Base-by-base conservation (phyloP, 2,113 vertebrate genomes). In the Suricata suricatta region DNA sequence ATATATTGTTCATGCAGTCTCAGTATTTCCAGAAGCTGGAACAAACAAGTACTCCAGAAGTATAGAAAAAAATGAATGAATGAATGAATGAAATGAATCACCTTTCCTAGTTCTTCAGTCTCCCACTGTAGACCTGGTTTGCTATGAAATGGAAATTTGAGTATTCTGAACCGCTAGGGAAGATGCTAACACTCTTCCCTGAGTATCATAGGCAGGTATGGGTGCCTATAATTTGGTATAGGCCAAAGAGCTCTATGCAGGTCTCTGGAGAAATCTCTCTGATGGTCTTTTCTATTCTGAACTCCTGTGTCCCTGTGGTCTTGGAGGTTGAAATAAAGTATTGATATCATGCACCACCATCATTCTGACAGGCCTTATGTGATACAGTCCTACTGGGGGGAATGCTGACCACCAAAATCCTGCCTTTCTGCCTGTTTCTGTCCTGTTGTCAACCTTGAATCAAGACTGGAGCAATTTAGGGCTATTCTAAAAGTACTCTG, bases 401-500 rank as follows among this genome's bases (percentile, higher is more conserved):
- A 90, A 90, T 44, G 38, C 93, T 96, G 88, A 35, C 90, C 80
- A 57, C 31, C 17, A 15, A 79, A 74, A 90, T 29, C 71, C 35
- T 66, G 79, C 91, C 77, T 83, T 80, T 11, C 25, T 97, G 96
- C 69, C 72, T 19, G 2, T 92, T 89, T 96, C 64, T 76, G 64
- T 88, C 84, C 88, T 90, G 12, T 23, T 95, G n/a, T 84, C 95
- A 95, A 97, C 87, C 92, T 94, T n/a, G 16, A 54, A 93, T 38
- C 12, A 79, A 97, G 52, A 60, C 87, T 96, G 84, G 14, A 44
- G 87, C 93, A 97, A 72, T 97, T 94, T 85, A 80, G 74, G 80
- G 90, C 88, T 98, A 96, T 96, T 85, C 92, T 96, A 96, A 97
- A 97, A 97, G 72, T 95, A 82, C 7, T 94, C 74, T 90, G 54